A percentile compares a stretch with the other conserved stretches of the same genome.
Evolutionary conservation across 2,113 vertebrate genomes (phyloP).

Genomic region (Melanerpes formicivorus): DNA sequence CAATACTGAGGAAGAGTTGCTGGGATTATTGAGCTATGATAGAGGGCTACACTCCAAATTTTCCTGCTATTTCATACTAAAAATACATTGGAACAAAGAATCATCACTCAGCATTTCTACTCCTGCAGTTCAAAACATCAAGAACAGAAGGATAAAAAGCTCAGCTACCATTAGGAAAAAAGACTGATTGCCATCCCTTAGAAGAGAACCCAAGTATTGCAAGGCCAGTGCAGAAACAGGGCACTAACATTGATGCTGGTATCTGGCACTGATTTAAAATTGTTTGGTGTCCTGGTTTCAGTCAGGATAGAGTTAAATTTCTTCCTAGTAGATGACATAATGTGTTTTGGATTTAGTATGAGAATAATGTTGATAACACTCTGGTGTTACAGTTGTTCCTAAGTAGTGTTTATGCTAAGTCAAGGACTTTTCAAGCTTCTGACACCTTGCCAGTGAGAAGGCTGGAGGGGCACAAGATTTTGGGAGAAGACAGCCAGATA

Average conservation of each 20-base stretch:
- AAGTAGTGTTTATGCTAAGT: neutral
- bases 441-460: neutral
- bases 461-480: neutral
- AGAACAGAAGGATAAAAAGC: neutral
- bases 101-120: neutral
- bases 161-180: neutral
- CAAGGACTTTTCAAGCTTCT: neutral
- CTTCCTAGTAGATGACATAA: too few relatives aligned
- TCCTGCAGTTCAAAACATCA: neutral
- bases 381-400: neutral
- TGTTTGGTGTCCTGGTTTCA: neutral
- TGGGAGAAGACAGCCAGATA: neutral
- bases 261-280: neutral
- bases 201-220: neutral
- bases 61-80: neutral
- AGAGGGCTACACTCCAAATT: neutral
- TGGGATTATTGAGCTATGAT: neutral
- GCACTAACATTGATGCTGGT: neutral
- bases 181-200: neutral
- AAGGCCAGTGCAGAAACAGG: neutral
- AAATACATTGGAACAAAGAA: neutral
- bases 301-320: neutral
- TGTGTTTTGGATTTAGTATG: neutral
- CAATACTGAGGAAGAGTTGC: neutral
- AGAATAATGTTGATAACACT: neutral